Percentiles rank a stretch among this genome's conserved stretches.
Conservation (phyloP, 2,113 vertebrate species). For the Chrysemys picta region DNA sequence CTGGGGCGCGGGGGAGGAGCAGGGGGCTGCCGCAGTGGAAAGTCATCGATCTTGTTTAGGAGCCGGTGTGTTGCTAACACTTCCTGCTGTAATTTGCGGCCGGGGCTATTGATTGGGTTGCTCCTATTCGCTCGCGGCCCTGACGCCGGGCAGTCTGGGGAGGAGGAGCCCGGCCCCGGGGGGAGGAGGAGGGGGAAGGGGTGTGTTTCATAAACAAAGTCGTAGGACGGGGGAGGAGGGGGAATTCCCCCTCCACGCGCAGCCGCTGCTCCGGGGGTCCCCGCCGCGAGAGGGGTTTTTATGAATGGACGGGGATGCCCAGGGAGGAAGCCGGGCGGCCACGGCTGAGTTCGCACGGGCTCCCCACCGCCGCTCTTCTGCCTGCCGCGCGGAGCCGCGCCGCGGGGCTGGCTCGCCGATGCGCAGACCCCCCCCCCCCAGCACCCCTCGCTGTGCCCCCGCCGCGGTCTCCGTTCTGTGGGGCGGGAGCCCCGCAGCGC, state of each 20-base stretch:
- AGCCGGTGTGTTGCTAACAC: conserved; percentile 51
- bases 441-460: no score
- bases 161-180: conserved; percentile 73
- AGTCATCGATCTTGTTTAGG: conserved; percentile 75
- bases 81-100: conserved; percentile 78
- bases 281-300: conserved; percentile 25
- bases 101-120: conserved; percentile 34
- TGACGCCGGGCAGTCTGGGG: conserved; percentile 87
- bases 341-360: not conserved
- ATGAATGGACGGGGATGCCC: conserved; percentile 79
- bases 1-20: not conserved
- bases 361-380: not conserved
- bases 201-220: conserved; percentile 37
- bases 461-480: no score
- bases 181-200: conserved; percentile 45
- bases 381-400: no score
- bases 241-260: not conserved
- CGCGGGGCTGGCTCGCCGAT: no score
- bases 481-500: no score
- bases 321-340: conserved; percentile 52
- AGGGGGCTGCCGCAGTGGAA: not conserved
- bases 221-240: conserved; percentile 48
- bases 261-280: conserved; percentile 61
- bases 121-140: conserved; percentile 73
- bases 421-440: no score